Evolutionary conservation across 2,888 invertebrate genomes (phyloP).

Genomic region (Agrotis clavis): DNA sequence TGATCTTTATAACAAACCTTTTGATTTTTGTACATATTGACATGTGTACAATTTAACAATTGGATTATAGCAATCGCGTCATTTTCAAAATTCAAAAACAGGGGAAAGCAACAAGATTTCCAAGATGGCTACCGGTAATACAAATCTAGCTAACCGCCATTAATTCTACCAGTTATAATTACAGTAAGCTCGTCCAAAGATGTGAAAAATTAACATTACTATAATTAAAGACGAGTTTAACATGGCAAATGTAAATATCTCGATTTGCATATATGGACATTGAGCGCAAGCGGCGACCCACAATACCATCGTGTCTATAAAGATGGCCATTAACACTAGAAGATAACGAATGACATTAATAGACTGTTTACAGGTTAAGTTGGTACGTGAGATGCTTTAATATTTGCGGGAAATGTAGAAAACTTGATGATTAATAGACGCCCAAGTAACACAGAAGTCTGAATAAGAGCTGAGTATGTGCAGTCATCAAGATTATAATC

Average conservation of each 20-base stretch:
- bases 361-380: constrained; percentile 18
- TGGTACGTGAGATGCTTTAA: not conserved
- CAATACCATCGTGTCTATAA: constrained; percentile 20
- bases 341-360: constrained; percentile 25
- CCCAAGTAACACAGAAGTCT: too few species aligned
- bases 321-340: constrained; percentile 21
- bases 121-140: constrained; percentile 1
- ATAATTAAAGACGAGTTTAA: constrained; percentile 28
- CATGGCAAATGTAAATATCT: constrained; percentile 35
- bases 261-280: constrained; percentile 46
- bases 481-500: too few species aligned
- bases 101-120: not conserved
- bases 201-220: constrained; percentile 8
- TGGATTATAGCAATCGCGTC: too few species aligned
- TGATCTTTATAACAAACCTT: too few species aligned
- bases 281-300: constrained; percentile 33
- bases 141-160: not conserved
- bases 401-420: not conserved
- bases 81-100: not conserved
- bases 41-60: too few species aligned
- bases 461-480: too few species aligned
- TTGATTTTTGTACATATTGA: too few species aligned
- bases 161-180: constrained; percentile 30
- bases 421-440: constrained; percentile 3
- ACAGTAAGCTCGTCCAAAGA: constrained; percentile 15